Base-by-base conservation (phyloP, 2,888 invertebrate species). In the Margaritifera margaritifera region DNA sequence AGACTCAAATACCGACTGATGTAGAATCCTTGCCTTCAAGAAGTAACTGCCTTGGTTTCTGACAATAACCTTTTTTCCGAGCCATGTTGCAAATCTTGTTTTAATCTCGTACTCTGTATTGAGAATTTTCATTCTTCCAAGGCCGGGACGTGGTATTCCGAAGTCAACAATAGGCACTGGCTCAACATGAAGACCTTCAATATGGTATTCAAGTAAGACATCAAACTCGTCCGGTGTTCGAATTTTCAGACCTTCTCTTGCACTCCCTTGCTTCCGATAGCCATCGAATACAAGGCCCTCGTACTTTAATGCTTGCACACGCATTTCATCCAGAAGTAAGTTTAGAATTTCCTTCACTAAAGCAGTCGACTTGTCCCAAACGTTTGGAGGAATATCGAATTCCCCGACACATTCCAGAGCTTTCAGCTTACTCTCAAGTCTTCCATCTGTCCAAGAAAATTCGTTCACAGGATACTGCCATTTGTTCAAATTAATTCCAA, bases 241-340 rank as follows among this genome's bases (percentile, higher is more conserved):
- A 52, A 76, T 68, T 62, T 78, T 78, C 20, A 78, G 67, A 52
- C 78, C 78, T 20, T 78, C 74, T 24, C 78, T 55, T n/a, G 74
- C 56, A 56, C 78, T 76, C 15, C 75, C 78, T 58, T 78, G 76
- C 4, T 68, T 70, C 1, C 76, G 61, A 27, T 69, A 75, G 2
- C 62, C 59, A 25, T 72, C 65, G 18, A 74, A 62, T 31, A 59
- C 27, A 15, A 74, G 64, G 24, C 64, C 64, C n/a, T 68, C 55
- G 31, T 63, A 74, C 1, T 60, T 51, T 4, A 24, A 42, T 22
- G 74, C 71, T 56, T 56, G 57, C 1, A 19, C 59, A 18, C 53
- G 42, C 53, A 71, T 31, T 52, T 68, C 71, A 15, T 53, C 62
- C 51, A 64, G 19, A 4, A 74, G 20, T 3, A 68, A 8, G 20